phyloP scores from a whole-genome alignment of 2,113 vertebrate genomes.

The Pseudorectes ferrugineus region DNA sequence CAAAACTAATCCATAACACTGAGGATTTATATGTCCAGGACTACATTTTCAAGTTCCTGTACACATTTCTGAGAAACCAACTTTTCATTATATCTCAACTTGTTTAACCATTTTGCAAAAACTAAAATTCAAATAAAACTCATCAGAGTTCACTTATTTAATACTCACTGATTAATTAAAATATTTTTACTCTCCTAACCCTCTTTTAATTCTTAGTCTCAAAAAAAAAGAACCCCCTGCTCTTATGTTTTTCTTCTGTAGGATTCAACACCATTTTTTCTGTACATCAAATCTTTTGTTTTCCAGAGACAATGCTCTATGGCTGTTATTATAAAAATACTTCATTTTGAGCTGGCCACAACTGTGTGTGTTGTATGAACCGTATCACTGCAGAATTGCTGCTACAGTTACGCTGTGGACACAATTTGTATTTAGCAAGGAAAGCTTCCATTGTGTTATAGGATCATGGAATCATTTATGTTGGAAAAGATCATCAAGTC shows the following conservation, averaged over 20 bases:
- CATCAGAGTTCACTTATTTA: not conserved
- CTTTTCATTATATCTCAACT: not conserved
- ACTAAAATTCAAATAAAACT: not conserved
- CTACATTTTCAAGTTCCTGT: not conserved
- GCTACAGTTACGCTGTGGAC: not conserved
- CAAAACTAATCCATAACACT: not conserved
- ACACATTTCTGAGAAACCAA: not conserved
- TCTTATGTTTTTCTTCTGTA: not conserved
- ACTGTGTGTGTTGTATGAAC: not conserved
- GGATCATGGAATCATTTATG: not conserved
- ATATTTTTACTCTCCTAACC: not conserved
- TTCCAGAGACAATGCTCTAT: not conserved
- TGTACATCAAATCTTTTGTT: not conserved
- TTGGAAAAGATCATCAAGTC: not conserved
- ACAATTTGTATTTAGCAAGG: not conserved
- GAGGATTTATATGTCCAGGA: not conserved
- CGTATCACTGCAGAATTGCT: not conserved
- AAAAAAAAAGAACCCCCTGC: not conserved
- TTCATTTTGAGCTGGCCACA: not conserved
- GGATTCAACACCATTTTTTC: not conserved
- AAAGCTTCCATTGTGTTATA: not conserved
- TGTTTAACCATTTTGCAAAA: not conserved
- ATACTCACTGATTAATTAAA: not conserved
- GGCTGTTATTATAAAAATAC: not conserved
- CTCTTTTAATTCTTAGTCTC: not conserved